These are phyloP conservation scores for Papilio helenus DNA, from an alignment of 1,140 invertebrate genomes.

Conservation along the genomic window DNA sequence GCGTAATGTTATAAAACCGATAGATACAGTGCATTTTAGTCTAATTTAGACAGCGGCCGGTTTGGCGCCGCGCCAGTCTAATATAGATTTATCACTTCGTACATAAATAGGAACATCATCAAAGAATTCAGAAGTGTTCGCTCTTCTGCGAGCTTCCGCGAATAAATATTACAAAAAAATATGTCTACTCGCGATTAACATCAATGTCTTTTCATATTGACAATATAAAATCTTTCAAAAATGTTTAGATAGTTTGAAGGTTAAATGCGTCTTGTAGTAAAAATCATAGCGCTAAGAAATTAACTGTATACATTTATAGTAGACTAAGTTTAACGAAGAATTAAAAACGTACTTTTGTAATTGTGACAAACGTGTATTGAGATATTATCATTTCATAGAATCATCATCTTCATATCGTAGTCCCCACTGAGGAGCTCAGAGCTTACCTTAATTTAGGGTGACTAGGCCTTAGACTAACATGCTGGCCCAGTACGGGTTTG, in stretches of 20 bases:
- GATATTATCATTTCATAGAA: neutral
- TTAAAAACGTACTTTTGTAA: too few species aligned
- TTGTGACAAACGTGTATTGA: too few species aligned
- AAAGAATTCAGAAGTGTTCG: constrained; percentile 48
- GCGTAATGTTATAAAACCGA: constrained; percentile 48
- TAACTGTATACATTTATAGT: neutral
- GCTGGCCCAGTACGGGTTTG: too few species aligned
- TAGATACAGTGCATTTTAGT: constrained; percentile 55
- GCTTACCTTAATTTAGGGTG: too few species aligned
- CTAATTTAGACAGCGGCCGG: constrained; percentile 53
- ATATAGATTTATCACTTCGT: constrained; percentile 44
- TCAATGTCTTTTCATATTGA: neutral
- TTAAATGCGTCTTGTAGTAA: too few species aligned
- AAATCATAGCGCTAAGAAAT: neutral
- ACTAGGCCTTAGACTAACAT: too few species aligned
- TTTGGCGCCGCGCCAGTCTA: constrained; percentile 52
- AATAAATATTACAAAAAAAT: constrained; percentile 17
- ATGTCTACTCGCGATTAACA: neutral
- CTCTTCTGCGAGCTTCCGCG: constrained; percentile 31
- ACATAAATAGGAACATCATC: constrained; percentile 51
- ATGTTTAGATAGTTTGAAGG: neutral
- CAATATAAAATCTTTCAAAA: neutral
- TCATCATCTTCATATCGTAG: too few species aligned
- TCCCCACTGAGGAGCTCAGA: too few species aligned
- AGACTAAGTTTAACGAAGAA: neutral